These are phyloP conservation scores for Tetragonula carbonaria DNA, from an alignment of 2,888 invertebrate species.

Conservation along the genomic window DNA sequence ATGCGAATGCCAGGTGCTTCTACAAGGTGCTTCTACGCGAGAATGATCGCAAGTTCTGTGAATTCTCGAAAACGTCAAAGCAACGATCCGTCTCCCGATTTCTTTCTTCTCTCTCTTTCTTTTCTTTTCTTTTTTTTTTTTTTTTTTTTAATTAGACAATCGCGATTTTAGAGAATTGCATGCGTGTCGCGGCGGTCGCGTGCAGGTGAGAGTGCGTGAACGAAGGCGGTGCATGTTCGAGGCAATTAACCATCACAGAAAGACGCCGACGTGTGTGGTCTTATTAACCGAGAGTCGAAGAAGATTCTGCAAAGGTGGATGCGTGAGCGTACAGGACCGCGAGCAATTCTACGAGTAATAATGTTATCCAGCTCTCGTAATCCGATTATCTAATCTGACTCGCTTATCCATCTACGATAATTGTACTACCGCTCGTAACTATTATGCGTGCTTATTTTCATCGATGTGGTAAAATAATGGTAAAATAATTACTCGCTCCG, in stretches of 20 bases:
- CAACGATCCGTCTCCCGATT: too few relatives aligned
- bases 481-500: background rate
- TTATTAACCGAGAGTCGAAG: conserved; percentile 31
- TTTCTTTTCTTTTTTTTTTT: too few relatives aligned
- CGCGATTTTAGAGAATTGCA: background rate
- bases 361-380: conserved; percentile 41
- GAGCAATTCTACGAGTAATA: conserved; percentile 19
- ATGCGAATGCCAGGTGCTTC: conserved; percentile 58
- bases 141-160: background rate
- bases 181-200: background rate
- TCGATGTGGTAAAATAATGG: background rate
- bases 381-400: conserved; percentile 34
- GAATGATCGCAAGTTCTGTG: too few relatives aligned
- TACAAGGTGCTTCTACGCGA: conserved; percentile 58
- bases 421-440: background rate
- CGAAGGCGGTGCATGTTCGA: background rate
- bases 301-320: conserved; percentile 37
- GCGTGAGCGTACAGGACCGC: conserved; percentile 15
- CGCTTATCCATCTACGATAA: background rate
- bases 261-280: conserved; percentile 43
- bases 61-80: too few relatives aligned
- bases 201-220: conserved; percentile 13
- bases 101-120: too few relatives aligned
- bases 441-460: background rate
- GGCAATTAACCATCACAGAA: conserved; percentile 27